Evolutionary conservation across 2,113 vertebrate species (phyloP).

Genomic region (Centropus bengalensis): DNA sequence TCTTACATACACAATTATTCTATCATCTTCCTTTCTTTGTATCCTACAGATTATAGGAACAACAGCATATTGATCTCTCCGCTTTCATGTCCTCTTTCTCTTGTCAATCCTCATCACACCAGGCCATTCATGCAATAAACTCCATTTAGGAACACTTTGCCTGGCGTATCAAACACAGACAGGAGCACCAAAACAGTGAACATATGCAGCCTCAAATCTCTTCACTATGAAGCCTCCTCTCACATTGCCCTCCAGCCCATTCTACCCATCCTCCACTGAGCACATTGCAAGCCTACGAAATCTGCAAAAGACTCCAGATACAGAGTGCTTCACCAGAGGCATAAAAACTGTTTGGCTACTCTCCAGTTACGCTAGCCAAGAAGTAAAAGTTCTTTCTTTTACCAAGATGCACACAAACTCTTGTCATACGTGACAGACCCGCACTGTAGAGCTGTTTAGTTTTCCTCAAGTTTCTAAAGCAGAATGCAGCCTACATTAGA

Average conservation of each 20-base stretch:
- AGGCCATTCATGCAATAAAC: neutral
- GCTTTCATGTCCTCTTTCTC: neutral
- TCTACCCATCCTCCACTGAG: accelerated
- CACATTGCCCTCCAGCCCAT: accelerated
- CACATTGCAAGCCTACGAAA: neutral
- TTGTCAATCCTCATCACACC: neutral
- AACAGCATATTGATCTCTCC: neutral
- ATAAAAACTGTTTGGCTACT: neutral
- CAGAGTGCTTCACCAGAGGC: accelerated
- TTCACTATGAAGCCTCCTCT: neutral
- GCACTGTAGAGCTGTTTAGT: neutral
- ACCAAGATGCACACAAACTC: neutral
- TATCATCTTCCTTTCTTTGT: neutral
- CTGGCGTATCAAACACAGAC: neutral
- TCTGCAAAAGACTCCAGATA: neutral
- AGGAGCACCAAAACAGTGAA: accelerated
- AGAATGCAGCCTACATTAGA: neutral
- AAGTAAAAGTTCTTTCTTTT: neutral
- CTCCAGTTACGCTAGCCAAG: neutral
- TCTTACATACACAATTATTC: neutral
- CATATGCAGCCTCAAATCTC: accelerated
- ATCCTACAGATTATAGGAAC: neutral
- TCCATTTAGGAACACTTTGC: accelerated
- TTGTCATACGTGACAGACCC: neutral
- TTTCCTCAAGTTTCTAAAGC: neutral